phyloP scores from a whole-genome alignment of 1,140 invertebrate species.

The Aphis gossypii region DNA sequence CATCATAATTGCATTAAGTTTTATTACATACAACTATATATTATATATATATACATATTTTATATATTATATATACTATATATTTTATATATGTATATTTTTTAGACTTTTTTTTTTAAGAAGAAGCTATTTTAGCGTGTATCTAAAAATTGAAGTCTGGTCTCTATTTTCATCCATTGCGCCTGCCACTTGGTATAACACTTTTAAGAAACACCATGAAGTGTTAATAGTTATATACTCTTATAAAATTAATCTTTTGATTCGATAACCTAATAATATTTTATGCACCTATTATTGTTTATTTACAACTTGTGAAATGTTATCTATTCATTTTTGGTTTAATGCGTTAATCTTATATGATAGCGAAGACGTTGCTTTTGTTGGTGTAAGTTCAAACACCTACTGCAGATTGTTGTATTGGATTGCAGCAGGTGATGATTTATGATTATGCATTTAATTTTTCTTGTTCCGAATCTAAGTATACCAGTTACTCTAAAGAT shows the following conservation, averaged over 20 bases:
- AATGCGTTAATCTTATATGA: not conserved
- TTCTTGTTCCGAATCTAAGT: not conserved
- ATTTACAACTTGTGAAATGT: not conserved
- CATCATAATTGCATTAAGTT: slow-evolving; percentile 41
- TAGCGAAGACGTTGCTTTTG: not conserved
- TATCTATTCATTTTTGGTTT: not conserved
- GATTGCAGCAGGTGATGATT: not conserved
- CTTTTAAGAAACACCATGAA: not conserved
- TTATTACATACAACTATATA: slow-evolving; percentile 16
- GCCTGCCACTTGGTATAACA: not conserved
- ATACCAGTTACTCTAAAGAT: not conserved
- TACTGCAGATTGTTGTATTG: not conserved
- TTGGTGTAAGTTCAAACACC: not conserved
- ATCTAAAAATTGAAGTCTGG: not conserved
- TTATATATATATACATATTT: not conserved
- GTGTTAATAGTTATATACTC: not conserved
- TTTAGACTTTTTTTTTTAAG: not conserved
- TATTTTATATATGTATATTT: slow-evolving; percentile 4
- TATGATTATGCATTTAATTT: not conserved
- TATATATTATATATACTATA: slow-evolving; percentile 9
- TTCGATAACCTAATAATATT: not conserved
- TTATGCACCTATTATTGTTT: not conserved
- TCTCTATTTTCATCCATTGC: not conserved
- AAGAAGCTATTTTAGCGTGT: not conserved
- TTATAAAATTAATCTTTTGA: not conserved